These are phyloP conservation scores for Blennius ocellaris DNA, from an alignment of 2,113 vertebrate species.

Conservation along the genomic window DNA sequence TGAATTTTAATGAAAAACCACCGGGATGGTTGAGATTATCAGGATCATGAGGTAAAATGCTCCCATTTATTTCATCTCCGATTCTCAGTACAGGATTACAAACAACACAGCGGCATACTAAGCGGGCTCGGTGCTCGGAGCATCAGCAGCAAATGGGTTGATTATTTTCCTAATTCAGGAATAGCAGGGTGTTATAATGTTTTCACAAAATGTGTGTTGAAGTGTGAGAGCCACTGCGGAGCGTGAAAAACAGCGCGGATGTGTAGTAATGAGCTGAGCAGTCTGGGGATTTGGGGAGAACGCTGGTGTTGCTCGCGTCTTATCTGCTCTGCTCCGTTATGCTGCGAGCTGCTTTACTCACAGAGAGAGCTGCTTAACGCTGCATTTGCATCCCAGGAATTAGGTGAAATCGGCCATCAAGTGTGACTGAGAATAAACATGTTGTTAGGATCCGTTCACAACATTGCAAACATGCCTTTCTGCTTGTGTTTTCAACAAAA, in stretches of 20 bases:
- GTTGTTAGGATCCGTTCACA: constrained; percentile 11
- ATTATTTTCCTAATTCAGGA: constrained; percentile 39
- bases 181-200: constrained; percentile 8
- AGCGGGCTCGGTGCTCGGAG: constrained; percentile 10
- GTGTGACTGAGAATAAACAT: constrained; percentile 22
- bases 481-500: background rate
- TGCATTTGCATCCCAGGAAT: constrained; percentile 20
- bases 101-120: constrained; percentile 14
- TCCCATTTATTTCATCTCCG: constrained; percentile 1
- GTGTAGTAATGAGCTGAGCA: constrained; percentile 46
- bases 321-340: constrained; percentile 33
- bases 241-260: constrained; percentile 17
- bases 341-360: constrained; percentile 37
- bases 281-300: constrained; percentile 30
- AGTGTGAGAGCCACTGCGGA: constrained; percentile 20
- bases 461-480: background rate
- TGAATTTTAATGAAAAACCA: background rate
- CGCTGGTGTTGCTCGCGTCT: constrained; percentile 28
- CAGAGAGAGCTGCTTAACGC: constrained; percentile 32
- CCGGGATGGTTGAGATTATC: background rate
- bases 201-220: constrained; percentile 37
- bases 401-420: constrained; percentile 3
- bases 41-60: background rate
- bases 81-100: background rate
- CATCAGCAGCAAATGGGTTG: constrained; percentile 18